Base-by-base conservation (phyloP, 92 coral and sea anemone genomes). In the Heliopora coerulea region DNA sequence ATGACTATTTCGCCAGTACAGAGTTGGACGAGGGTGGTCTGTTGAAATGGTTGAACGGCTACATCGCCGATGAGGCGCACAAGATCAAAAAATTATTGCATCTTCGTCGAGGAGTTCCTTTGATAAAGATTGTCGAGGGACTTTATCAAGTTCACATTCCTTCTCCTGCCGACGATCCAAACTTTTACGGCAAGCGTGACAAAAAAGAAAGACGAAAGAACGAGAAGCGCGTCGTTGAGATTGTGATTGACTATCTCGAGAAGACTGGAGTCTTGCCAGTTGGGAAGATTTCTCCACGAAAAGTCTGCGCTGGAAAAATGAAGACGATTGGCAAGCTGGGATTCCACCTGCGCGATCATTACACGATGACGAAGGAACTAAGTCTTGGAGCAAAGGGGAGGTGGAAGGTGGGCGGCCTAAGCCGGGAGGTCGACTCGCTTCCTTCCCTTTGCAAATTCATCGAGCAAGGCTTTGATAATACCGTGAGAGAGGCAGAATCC, bases 121-220 rank as follows among this genome's bases (percentile, higher is more conserved):
- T 56, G 29, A 56, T 56, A 3, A 23, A 23, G 31, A 56, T 56
- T 31, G 33, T 56, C 30, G 61, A 56, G 23, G 23, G 30, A 1
- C 61, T 56, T 56, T 56, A 23, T 15, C 29, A 56, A 56, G 61
- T 56, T 17, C 61, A 56, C 33, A 15, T 56, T 23, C 61, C 61
- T 56, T 23, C 61, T 9, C 30, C 61, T 8, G 28, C 33, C 30
- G 61, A 56, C 61, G 33, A 56, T 8, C 30, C 11, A 11, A 23
- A 28, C 33, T 56, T 28, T 28, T 17, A 56, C 28, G 23, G 23
- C 30, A 23, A 6, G 28, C 15, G 52, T n/a, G 15, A 46, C 10
- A 4, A 31, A 23, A 23, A 31, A 23, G 30, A 28, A 17, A 56
- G 33, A 56, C 30, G 61, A 56, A 56, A 23, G 31, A 3, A 31